These are phyloP conservation scores for Ectemnius cavifrons DNA, from an alignment of 2,888 invertebrate genomes.

Conservation along the genomic window DNA sequence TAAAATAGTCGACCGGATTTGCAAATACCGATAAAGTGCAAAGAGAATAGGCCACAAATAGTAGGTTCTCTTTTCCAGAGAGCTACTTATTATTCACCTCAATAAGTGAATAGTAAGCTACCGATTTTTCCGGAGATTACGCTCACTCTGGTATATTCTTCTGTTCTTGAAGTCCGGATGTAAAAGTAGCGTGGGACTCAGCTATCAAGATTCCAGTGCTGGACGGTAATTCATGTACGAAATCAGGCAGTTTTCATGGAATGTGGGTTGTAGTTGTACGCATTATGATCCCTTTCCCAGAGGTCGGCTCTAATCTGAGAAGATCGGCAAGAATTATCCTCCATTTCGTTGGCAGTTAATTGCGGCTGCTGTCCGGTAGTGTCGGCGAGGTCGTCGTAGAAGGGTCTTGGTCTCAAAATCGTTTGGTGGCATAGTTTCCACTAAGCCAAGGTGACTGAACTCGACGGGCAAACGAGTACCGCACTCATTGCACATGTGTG, in stretches of 20 bases:
- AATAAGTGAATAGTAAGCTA: no score
- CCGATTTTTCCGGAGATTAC: no score
- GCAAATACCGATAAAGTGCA: no score
- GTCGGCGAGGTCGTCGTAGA: not conserved
- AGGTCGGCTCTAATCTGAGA: not conserved
- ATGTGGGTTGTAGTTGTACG: not conserved
- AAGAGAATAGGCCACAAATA: no score
- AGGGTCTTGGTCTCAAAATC: slow-evolving; percentile 48
- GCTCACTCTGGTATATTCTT: no score
- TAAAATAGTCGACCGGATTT: no score
- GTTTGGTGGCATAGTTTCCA: slow-evolving; percentile 59
- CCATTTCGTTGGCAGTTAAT: not conserved
- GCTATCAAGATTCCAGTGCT: not conserved
- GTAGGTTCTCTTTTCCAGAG: no score
- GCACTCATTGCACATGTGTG: not conserved
- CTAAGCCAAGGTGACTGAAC: slow-evolving; percentile 51
- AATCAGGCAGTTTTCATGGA: not conserved
- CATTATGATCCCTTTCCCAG: slow-evolving; percentile 1
- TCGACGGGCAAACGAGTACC: not conserved
- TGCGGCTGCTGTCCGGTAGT: no score
- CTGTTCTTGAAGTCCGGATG: not conserved
- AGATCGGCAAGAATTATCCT: not conserved
- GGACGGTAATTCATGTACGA: not conserved
- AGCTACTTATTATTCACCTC: no score
- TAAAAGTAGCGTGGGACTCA: not conserved